Conservation (phyloP, 2,797 vertebrate genomes). For the Cephalopachus bancanus region DNA sequence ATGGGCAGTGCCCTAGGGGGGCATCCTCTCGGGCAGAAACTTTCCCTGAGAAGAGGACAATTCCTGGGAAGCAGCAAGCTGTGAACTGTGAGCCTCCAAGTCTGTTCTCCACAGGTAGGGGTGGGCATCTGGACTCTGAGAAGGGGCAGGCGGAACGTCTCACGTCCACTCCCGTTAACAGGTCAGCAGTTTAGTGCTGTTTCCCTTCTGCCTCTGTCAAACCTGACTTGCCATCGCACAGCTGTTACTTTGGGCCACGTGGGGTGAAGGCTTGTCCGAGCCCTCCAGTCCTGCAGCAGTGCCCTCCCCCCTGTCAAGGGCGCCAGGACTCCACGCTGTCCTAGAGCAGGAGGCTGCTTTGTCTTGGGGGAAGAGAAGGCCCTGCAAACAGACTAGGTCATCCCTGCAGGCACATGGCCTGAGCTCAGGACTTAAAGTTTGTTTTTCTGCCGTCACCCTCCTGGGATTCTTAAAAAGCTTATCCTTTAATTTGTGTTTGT, state of each 20-base stretch:
- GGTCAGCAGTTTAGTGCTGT: background rate
- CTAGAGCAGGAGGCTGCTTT: too few species aligned
- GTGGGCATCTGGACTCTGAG: background rate
- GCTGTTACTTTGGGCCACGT: background rate
- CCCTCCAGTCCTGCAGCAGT: background rate
- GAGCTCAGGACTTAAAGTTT: too few species aligned
- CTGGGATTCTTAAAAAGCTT: background rate
- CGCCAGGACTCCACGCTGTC: background rate
- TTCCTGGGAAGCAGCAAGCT: background rate
- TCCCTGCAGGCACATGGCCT: too few species aligned
- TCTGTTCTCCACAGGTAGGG: background rate
- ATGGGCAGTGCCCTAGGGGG: too few species aligned
- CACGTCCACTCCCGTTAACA: too few species aligned
- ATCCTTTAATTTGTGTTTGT: background rate
- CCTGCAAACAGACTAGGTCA: background rate
- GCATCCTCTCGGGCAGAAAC: background rate
- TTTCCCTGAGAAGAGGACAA: background rate
- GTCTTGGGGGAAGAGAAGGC: background rate
- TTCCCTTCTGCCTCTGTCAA: background rate
- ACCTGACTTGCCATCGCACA: too few species aligned
- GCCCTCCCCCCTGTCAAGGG: too few species aligned
- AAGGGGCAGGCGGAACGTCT: rapidly evolving
- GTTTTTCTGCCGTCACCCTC: background rate
- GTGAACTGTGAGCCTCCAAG: too few species aligned
- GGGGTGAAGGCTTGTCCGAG: background rate